These are phyloP conservation scores for Falco punctatus DNA, from an alignment of 2,113 vertebrate species.

Conservation along the genomic window DNA sequence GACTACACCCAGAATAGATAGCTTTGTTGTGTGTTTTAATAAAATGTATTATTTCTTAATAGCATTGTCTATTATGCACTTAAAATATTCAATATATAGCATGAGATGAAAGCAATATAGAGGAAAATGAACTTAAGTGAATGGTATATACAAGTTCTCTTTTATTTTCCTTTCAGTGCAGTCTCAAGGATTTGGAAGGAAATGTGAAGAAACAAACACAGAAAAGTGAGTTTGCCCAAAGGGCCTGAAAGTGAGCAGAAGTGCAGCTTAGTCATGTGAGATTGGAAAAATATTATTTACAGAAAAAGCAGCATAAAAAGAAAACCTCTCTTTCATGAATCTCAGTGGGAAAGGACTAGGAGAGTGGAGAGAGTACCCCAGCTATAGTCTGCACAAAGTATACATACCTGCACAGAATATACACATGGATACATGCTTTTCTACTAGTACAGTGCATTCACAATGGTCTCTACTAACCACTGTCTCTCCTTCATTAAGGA, in stretches of 20 bases:
- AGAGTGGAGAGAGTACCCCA: background rate
- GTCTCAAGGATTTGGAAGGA: background rate
- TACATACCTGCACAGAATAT: background rate
- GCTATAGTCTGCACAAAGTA: background rate
- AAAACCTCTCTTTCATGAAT: background rate
- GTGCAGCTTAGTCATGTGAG: background rate
- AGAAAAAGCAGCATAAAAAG: background rate
- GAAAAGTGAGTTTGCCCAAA: background rate
- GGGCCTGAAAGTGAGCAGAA: background rate
- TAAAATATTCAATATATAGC: rapidly evolving
- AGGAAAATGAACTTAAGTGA: background rate
- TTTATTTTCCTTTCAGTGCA: background rate
- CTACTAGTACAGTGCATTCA: background rate
- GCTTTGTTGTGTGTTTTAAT: background rate
- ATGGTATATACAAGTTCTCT: background rate
- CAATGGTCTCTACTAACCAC: background rate
- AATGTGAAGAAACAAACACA: background rate
- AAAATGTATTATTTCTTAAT: background rate
- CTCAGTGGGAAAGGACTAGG: background rate
- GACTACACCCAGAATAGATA: background rate
- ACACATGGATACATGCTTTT: background rate
- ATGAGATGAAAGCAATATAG: rapidly evolving
- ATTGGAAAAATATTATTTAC: background rate
- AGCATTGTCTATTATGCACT: background rate
- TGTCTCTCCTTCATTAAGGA: background rate